phyloP scores from a whole-genome alignment of 2,888 invertebrate genomes.

The Thalpophila matura region DNA sequence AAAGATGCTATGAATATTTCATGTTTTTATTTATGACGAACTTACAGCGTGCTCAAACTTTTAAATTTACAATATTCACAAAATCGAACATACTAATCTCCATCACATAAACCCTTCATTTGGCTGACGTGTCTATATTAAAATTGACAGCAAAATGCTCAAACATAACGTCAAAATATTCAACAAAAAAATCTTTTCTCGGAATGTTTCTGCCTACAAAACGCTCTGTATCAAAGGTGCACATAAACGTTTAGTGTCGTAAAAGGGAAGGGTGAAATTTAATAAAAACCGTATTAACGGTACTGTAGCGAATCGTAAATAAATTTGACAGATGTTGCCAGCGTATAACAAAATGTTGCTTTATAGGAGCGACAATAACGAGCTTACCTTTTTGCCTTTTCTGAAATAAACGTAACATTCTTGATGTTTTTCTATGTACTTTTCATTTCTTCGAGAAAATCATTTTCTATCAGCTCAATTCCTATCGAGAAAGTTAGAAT shows the following conservation, averaged over 20 bases:
- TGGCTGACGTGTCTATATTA: neutral
- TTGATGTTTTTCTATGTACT: constrained; percentile 3
- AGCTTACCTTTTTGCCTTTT: constrained; percentile 38
- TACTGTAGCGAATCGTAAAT: constrained; percentile 46
- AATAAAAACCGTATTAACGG: constrained; percentile 50
- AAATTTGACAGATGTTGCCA: constrained; percentile 55
- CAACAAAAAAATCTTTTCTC: neutral
- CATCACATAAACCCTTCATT: neutral
- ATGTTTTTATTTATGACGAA: neutral
- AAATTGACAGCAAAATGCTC: neutral
- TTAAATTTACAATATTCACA: neutral
- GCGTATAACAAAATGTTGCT: constrained; percentile 32
- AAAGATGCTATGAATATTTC: neutral
- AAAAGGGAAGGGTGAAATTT: constrained; percentile 50
- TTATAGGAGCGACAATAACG: constrained; percentile 25
- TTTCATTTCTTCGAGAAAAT: constrained; percentile 7
- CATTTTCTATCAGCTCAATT: too few species aligned
- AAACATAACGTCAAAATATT: neutral
- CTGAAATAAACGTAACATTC: constrained; percentile 27
- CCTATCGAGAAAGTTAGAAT: too few species aligned
- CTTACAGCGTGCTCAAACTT: neutral
- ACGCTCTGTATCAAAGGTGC: constrained; percentile 5
- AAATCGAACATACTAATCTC: neutral
- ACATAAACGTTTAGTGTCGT: constrained; percentile 27
- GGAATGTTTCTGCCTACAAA: neutral